Conservation (phyloP, 2,888 invertebrate genomes). For the Heliconius hortense region DNA sequence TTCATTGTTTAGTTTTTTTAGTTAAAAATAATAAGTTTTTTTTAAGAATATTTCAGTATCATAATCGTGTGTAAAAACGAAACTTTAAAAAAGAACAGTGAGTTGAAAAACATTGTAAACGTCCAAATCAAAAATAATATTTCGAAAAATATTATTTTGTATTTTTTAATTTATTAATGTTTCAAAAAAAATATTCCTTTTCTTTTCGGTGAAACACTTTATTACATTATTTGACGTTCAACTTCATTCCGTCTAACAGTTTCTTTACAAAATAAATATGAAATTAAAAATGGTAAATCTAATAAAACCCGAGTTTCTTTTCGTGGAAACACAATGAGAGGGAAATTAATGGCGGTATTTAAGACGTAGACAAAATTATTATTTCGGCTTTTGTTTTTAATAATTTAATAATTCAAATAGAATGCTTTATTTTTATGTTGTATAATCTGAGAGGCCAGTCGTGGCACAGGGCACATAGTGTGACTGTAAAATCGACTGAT, state of each 20-base stretch:
- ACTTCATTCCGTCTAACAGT: conserved; percentile 11
- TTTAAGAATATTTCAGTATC: not conserved
- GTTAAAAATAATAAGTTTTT: not conserved
- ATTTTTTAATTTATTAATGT: not conserved
- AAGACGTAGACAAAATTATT: conserved; percentile 13
- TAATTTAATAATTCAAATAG: not conserved
- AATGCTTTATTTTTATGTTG: conserved; percentile 1
- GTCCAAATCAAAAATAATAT: not conserved
- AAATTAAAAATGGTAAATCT: conserved; percentile 24
- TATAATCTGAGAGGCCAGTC: too few species aligned
- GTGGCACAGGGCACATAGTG: too few species aligned
- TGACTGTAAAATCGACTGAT: too few species aligned
- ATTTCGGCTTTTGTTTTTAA: conserved; percentile 10
- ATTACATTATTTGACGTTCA: conserved; percentile 14
- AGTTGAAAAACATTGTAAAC: not conserved
- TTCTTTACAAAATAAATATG: conserved; percentile 17
- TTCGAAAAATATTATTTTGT: not conserved
- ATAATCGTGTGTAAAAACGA: too few species aligned
- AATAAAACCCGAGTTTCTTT: conserved; percentile 19
- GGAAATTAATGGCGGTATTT: conserved; percentile 17
- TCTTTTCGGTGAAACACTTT: not conserved
- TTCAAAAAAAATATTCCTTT: not conserved
- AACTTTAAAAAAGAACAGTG: not conserved
- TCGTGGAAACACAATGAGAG: conserved; percentile 14
- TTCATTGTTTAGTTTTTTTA: too few species aligned